phyloP scores from a whole-genome alignment of 2,888 invertebrate genomes.

The Ochlodes sylvanus region DNA sequence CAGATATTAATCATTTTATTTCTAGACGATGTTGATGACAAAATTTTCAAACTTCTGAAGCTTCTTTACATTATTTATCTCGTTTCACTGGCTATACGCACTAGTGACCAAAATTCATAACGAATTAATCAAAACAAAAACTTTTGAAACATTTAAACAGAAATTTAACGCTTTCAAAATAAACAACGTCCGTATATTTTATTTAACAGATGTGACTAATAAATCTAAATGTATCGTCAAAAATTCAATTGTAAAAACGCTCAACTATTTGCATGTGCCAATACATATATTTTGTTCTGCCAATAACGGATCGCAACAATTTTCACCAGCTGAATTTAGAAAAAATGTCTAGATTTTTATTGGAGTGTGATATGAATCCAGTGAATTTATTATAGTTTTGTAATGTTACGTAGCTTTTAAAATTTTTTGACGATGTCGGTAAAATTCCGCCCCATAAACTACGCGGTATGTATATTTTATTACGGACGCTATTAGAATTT shows the following conservation, averaged over 20 bases:
- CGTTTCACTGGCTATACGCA: no score
- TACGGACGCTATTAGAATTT: neutral
- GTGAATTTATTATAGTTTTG: neutral
- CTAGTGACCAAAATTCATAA: no score
- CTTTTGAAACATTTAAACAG: neutral
- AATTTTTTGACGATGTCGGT: neutral
- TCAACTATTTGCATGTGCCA: constrained; percentile 26
- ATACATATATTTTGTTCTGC: constrained; percentile 12
- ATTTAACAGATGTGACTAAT: constrained; percentile 33
- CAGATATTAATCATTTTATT: no score
- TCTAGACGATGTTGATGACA: no score
- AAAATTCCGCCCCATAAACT: constrained; percentile 6
- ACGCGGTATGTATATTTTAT: neutral
- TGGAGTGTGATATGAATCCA: constrained; percentile 2
- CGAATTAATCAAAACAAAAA: neutral
- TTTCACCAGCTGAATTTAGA: constrained; percentile 5
- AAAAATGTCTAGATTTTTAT: constrained; percentile 15
- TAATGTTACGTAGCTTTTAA: constrained; percentile 1
- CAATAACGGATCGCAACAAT: neutral
- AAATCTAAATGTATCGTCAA: constrained; percentile 28
- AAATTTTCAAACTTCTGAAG: no score
- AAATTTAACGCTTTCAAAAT: neutral
- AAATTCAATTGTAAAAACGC: constrained; percentile 32
- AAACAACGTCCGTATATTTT: constrained; percentile 3
- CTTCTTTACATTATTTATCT: no score